phyloP scores from a whole-genome alignment of 2,113 vertebrate genomes.

The Pseudorectes ferrugineus region DNA sequence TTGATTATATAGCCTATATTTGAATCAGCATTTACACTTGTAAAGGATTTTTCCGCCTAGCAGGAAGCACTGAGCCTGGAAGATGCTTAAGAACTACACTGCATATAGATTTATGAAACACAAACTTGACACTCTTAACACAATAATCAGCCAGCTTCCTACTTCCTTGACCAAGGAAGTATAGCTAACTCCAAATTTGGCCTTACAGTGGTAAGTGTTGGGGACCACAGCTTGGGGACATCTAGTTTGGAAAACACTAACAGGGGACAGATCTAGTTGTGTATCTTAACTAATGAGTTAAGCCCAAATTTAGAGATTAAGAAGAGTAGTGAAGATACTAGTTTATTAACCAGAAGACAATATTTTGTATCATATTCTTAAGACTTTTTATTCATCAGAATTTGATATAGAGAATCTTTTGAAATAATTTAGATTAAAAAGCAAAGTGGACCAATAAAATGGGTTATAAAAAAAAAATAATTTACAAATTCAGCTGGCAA shows the following conservation, averaged over 20 bases:
- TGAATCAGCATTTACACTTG: not conserved
- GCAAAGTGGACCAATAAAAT: not conserved
- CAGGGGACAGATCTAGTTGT: not conserved
- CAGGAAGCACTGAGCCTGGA: not conserved
- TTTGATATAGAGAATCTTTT: not conserved
- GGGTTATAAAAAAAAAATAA: not conserved
- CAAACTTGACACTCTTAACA: not conserved
- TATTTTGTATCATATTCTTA: not conserved
- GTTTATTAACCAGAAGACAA: not conserved
- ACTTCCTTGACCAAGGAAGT: not conserved
- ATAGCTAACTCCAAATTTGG: not conserved
- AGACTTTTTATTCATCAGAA: not conserved
- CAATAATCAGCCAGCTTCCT: not conserved
- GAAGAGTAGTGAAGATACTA: not conserved
- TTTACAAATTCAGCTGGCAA: too few relatives aligned
- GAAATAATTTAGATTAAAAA: not conserved
- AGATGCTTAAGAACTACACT: not conserved
- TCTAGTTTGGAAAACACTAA: not conserved
- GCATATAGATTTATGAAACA: not conserved
- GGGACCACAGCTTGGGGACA: not conserved
- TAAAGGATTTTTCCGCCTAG: not conserved
- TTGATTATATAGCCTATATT: not conserved
- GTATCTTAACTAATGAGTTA: not conserved
- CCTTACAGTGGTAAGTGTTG: not conserved
- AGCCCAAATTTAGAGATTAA: not conserved